A percentile compares a stretch with the other conserved stretches of the same genome.
These are phyloP conservation scores for Anguilla marmorata DNA, from an alignment of 2,797 vertebrate species.

Conservation along the genomic window DNA sequence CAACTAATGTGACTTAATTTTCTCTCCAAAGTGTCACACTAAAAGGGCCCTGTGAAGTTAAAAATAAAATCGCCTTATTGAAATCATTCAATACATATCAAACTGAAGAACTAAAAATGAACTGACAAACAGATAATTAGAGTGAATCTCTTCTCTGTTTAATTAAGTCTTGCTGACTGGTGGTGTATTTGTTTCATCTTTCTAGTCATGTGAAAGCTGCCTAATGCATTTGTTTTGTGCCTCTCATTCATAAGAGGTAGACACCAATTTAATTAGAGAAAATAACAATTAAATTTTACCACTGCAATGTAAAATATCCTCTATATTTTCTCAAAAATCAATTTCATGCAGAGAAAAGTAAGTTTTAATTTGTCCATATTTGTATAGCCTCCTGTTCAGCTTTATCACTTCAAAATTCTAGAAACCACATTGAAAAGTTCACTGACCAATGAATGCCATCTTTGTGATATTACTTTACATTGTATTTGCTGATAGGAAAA, in stretches of 20 bases:
- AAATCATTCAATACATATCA: constrained; percentile 15
- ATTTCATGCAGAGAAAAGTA: constrained; percentile 56
- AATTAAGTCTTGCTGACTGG: constrained; percentile 16
- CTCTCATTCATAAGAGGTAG: constrained; percentile 8
- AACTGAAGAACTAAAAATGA: constrained; percentile 19
- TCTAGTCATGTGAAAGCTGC: neutral
- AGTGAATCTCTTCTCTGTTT: constrained; percentile 19
- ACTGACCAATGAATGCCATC: constrained; percentile 50
- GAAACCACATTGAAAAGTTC: constrained; percentile 49
- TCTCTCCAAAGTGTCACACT: neutral
- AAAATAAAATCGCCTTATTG: constrained; percentile 4
- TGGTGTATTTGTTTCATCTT: neutral
- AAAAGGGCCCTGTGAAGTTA: neutral
- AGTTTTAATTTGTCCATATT: constrained; percentile 51
- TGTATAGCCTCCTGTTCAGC: constrained; percentile 48
- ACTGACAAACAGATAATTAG: neutral
- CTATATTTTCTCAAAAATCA: constrained; percentile 52
- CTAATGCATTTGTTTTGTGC: constrained; percentile 32
- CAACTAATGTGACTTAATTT: neutral
- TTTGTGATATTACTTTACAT: constrained; percentile 12
- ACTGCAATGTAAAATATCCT: constrained; percentile 65
- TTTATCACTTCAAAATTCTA: constrained; percentile 52
- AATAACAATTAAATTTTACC: constrained; percentile 74
- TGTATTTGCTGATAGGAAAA: neutral
- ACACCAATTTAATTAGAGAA: constrained; percentile 76